Base-by-base conservation (phyloP, 2,888 invertebrate genomes). In the Sturmia bella region DNA sequence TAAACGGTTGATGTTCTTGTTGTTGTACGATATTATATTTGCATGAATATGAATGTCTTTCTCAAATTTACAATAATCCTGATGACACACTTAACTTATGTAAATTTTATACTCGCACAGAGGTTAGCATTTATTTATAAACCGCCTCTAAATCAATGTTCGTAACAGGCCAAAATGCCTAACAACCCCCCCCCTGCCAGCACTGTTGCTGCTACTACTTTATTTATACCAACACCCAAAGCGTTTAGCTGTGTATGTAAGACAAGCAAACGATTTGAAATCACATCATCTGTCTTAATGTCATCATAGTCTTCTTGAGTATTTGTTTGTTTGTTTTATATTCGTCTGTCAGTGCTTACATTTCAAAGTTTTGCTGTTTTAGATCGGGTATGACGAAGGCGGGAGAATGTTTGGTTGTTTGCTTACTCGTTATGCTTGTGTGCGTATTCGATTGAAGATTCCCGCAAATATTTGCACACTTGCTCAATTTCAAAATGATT, bases 401-500 rank as follows among this genome's bases (percentile, higher is more conserved):
- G 37, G 45, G 12, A 39, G n/a, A 27, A 19, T 13, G 43, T 50
- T n/a, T 39, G 5, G 52, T 27, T 13, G 50, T 79, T 15, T 50
- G 24, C 13, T 21, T 52, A 9, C 11, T 2, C 59, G 59, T 70
- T 15, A 13, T 59, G 41, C 37, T 19, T 68, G 56, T 32, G 24
- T 69, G 48, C 48, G 45, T 66, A 15, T 3, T 11, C 61, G n/a
- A 56, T 63, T 64, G 45, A 66, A 75, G 54, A 81, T 73, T 63
- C 24, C 21, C 56, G 69, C 81, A 81, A 84, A 84, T 83, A 83
- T 84, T 85, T 84, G 78, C 64, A 80, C 82, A 66, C 43, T 82
- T 80, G 84, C 80, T 79, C 77, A 85, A 83, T 83, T 83, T 79
- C 80, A 83, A 84, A 84, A 79, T 85, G 83, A 85, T 85, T 84